Evolutionary conservation across 2,888 invertebrate genomes (phyloP).

Genomic region (Nineta flava): DNA sequence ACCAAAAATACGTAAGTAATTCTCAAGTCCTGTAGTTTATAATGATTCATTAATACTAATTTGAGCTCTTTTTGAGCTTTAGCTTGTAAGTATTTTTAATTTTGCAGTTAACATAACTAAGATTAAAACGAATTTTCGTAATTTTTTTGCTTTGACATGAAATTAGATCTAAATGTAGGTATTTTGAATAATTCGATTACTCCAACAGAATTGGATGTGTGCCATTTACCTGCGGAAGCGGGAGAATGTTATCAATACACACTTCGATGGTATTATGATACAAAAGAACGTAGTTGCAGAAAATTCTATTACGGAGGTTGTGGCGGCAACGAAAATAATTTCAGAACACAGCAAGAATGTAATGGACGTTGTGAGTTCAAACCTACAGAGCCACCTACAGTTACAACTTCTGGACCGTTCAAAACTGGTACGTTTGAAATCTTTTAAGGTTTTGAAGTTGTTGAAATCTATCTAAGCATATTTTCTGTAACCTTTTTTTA

Average conservation of each 20-base stretch:
- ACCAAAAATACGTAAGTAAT: conserved; percentile 54
- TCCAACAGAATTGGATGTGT: conserved; percentile 43
- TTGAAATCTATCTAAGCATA: background rate
- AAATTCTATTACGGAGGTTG: conserved; percentile 86
- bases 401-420: conserved; percentile 16
- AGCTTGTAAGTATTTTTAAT: background rate
- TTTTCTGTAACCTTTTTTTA: conserved; percentile 22
- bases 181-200: too few species aligned
- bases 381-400: conserved; percentile 20
- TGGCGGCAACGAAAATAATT: conserved; percentile 82
- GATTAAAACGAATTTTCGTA: background rate
- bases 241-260: conserved; percentile 67
- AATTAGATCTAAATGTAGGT: too few species aligned
- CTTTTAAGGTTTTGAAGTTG: background rate
- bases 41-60: background rate
- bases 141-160: background rate
- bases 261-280: conserved; percentile 71
- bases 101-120: background rate
- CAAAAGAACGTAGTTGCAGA: conserved; percentile 51
- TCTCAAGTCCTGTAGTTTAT: background rate
- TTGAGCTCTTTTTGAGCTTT: background rate
- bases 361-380: conserved; percentile 41
- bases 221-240: conserved; percentile 55
- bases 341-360: conserved; percentile 50
- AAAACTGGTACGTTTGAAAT: conserved; percentile 19